Evolutionary conservation across 2,888 invertebrate species (phyloP), one percentile per base, ranked within the genome.

Genomic region (Eudasyphora cyanicolor): DNA sequence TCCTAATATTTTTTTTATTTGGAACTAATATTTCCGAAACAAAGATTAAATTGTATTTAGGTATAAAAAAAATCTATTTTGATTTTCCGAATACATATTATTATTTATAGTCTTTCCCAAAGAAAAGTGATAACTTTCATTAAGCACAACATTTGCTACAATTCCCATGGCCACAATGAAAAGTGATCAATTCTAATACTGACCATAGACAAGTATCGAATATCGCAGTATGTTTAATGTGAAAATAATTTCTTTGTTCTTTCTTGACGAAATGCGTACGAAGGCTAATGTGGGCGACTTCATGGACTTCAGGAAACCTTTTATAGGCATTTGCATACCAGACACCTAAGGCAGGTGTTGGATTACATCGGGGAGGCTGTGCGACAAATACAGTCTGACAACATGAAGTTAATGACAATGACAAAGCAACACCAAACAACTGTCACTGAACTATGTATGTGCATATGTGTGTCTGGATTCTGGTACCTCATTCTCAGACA

Each of bases 401-500:
- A n/a, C 45, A 14, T n/a, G n/a, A 38, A 29, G 7, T 21, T 21
- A 45, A 35, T 64, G 38, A 38, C 64, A 64, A 2, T 21, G n/a
- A 24, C 24, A 57, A 27, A 57, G 12, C 21, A 35, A 64, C 29
- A 42, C 45, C 49, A 60, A 38, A 60, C 51, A 76, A 80, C 71
- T 76, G 71, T 64, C 64, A 81, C 79, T 79, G 73, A 69, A n/a
- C n/a, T n/a, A n/a, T n/a, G n/a, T n/a, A n/a, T n/a, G n/a, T n/a
- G n/a, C n/a, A n/a, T n/a, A n/a, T n/a, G n/a, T n/a, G n/a, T n/a
- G n/a, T n/a, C n/a, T 76, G 14, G 78, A 35, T 73, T 76, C n/a
- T 29, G 49, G 60, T 75, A 78, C 29, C 60, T 42, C 27, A 60
- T 77, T 74, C 80, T 62, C 45, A 60, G 77, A 77, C 21, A 74